phyloP scores from a whole-genome alignment of 2,797 vertebrate species.

The Propithecus deckenii region DNA sequence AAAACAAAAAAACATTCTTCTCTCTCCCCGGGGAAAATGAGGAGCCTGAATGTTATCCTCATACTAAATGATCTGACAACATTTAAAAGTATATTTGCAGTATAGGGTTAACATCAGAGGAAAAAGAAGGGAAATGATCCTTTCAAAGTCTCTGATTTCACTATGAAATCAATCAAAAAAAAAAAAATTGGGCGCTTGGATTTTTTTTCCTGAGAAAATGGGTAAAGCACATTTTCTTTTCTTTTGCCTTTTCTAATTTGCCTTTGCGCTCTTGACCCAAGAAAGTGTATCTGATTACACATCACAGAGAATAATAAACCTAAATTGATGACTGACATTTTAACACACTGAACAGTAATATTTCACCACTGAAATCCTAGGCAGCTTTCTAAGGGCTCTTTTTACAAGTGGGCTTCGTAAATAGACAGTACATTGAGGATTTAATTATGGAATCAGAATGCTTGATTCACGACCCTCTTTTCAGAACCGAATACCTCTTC shows the following conservation, averaged over 20 bases:
- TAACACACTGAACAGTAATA: slow-evolving; percentile 49
- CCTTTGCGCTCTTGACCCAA: slow-evolving; percentile 60
- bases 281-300: slow-evolving; percentile 42
- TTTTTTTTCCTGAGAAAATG: slow-evolving; percentile 19
- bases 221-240: slow-evolving; percentile 50
- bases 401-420: slow-evolving; percentile 63
- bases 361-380: slow-evolving; percentile 60
- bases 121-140: slow-evolving; percentile 23
- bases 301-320: slow-evolving; percentile 62
- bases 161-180: slow-evolving; percentile 25
- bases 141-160: slow-evolving; percentile 58
- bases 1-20: slow-evolving; percentile 35
- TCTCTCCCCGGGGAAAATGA: neutral
- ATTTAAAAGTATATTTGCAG: slow-evolving; percentile 27
- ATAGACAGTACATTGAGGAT: slow-evolving; percentile 33
- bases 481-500: slow-evolving; percentile 49
- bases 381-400: slow-evolving; percentile 54
- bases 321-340: slow-evolving; percentile 66
- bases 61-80: neutral
- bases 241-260: slow-evolving; percentile 51
- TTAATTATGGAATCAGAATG: slow-evolving; percentile 73
- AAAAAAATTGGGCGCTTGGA: neutral
- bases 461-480: slow-evolving; percentile 55
- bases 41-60: neutral
- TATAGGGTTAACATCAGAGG: slow-evolving; percentile 18